Evolutionary conservation across 2,888 invertebrate species (phyloP), one percentile per base, ranked within the genome.

Genomic region (Philereme vetulata): DNA sequence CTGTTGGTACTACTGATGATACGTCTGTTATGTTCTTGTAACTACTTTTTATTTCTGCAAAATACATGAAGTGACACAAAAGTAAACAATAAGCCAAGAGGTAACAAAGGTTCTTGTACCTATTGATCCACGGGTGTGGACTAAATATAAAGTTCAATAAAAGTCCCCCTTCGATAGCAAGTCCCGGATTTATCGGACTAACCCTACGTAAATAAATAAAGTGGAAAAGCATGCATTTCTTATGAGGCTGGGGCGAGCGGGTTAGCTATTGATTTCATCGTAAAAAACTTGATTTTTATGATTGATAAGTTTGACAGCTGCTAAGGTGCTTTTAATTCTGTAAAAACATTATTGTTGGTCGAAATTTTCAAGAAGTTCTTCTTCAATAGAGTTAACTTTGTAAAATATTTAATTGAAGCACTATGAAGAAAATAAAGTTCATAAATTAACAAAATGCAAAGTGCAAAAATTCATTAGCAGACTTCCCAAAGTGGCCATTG

Each of bases 151-250:
- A 86, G 86, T 90, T 85, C 90, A 88, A 91, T 90, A 90, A 90
- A 91, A 88, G 84, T 89, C 87, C 90, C 78, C 88, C 85, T 74
- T 74, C 81, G 79, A 87, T 85, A 82, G 81, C 76, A 81, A 87
- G 84, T 82, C 88, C 80, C 82, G 87, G 91, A 92, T 91, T 92
- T 90, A 90, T 90, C 89, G 91, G 77, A 76, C 85, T 88, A 86
- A 88, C 90, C 90, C 90, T 88, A 85, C 88, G 84, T 92, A 89
- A 91, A 92, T 91, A 91, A 91, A 90, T 91, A 92, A 92, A 88
- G 77, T 82, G 82, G 77, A 81, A 76, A 77, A 75, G 78, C 86
- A 88, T 92, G 88, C 91, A 91, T 91, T 88, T 85, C 85, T 90
- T 90, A 92, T 90, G 86, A 90, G 62, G 72, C 69, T 72, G 72